A percentile compares a stretch with the other conserved stretches of the same genome.
phyloP scores from a whole-genome alignment of 2,888 invertebrate genomes.

The Drosophila kuntzei region DNA sequence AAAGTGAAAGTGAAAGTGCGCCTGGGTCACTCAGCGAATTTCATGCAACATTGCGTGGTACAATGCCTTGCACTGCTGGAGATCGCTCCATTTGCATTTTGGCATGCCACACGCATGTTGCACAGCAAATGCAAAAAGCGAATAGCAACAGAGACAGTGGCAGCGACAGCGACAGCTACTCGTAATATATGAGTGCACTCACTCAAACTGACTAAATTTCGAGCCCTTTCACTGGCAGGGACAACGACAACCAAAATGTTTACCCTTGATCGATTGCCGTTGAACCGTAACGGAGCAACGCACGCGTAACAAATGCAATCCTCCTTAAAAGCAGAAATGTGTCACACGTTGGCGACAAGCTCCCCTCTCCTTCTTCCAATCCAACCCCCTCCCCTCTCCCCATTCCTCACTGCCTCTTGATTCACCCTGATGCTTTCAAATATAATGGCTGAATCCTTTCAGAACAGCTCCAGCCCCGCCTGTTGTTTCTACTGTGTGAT shows the following conservation, averaged over 20 bases:
- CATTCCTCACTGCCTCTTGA: not conserved
- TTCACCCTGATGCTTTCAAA: conserved; percentile 41
- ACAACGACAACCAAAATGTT: conserved; percentile 67
- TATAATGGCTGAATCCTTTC: conserved; percentile 77
- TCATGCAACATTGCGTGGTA: conserved; percentile 73
- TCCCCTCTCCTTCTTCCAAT: conserved; percentile 11
- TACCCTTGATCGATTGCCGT: conserved; percentile 81
- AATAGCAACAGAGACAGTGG: conserved; percentile 22
- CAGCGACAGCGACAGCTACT: conserved; percentile 14
- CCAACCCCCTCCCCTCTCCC: not conserved
- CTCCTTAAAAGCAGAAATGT: conserved; percentile 84
- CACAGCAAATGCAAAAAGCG: conserved; percentile 32
- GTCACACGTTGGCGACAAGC: conserved; percentile 76
- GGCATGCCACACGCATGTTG: conserved; percentile 26
- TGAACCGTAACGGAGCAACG: conserved; percentile 78
- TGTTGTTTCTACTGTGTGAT: conserved; percentile 52
- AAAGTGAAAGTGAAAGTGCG: conserved; percentile 74
- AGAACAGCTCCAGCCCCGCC: conserved; percentile 56
- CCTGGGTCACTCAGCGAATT: conserved; percentile 62
- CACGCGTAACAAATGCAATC: conserved; percentile 82
- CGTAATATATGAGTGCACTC: conserved; percentile 77
- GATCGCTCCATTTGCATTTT: conserved; percentile 52
- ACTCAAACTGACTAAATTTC: conserved; percentile 81
- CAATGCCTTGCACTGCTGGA: conserved; percentile 60
- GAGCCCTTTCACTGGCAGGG: conserved; percentile 48